These are phyloP conservation scores for Microtus richardsoni DNA, from an alignment of 2,113 vertebrate genomes.

Conservation along the genomic window DNA sequence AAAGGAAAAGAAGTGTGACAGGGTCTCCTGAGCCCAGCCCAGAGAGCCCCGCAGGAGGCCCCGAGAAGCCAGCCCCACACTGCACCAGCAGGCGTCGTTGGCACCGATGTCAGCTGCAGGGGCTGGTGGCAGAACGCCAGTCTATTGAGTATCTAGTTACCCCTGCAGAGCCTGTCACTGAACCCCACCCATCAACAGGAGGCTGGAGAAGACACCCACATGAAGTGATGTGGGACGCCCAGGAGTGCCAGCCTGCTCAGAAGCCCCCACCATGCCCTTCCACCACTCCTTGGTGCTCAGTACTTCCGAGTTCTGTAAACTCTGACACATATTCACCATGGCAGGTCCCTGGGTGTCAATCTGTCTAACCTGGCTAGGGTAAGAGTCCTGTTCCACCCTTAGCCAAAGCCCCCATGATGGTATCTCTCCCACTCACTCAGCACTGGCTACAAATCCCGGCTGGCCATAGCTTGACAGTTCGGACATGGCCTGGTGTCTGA, in stretches of 20 bases:
- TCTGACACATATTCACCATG: background rate
- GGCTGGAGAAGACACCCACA: background rate
- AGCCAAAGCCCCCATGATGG: background rate
- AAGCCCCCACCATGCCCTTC: too few species aligned
- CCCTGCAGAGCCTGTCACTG: background rate
- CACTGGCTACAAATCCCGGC: too few species aligned
- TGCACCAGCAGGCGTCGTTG: background rate
- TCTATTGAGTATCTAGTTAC: background rate
- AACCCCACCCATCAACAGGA: background rate
- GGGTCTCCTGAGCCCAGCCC: rapidly evolving
- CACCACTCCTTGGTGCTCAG: too few species aligned
- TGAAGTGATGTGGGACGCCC: background rate
- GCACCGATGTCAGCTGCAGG: background rate
- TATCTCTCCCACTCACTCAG: too few species aligned
- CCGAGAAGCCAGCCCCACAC: background rate
- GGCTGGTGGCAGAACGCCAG: background rate
- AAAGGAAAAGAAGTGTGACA: background rate
- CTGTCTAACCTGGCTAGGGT: background rate
- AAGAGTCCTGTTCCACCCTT: background rate
- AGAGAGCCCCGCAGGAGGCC: background rate
- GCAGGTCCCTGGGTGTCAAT: background rate
- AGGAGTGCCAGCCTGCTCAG: background rate
- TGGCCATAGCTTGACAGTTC: background rate
- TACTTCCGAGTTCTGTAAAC: background rate
- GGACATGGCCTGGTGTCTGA: background rate